Conservation (phyloP, 1,140 invertebrate genomes). For the Papilio xuthus region DNA sequence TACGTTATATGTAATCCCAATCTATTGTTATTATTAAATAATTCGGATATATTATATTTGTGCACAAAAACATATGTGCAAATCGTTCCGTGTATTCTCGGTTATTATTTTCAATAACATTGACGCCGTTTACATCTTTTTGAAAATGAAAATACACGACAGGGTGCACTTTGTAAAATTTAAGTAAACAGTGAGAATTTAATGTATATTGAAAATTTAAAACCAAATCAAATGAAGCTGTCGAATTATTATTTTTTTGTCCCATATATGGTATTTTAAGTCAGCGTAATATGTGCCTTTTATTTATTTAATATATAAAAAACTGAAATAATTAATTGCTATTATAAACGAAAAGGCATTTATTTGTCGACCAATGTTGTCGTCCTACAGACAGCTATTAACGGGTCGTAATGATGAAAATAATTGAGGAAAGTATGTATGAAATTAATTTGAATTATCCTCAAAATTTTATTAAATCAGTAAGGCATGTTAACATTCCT, state of each 20-base stretch:
- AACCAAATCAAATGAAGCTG: not conserved
- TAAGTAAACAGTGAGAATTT: not conserved
- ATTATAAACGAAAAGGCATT: constrained; percentile 1
- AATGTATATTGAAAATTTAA: not conserved
- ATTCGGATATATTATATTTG: not conserved
- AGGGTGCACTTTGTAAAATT: not conserved
- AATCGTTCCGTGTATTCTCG: not conserved
- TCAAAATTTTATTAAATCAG: not conserved
- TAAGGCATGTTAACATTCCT: constrained; percentile 21
- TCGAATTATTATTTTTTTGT: not conserved
- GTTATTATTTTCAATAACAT: not conserved
- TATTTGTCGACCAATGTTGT: not conserved
- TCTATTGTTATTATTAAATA: not conserved
- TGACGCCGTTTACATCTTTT: not conserved
- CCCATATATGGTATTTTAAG: not conserved
- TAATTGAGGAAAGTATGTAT: too few relatives aligned
- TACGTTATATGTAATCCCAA: not conserved
- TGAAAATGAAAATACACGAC: not conserved
- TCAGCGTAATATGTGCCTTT: not conserved
- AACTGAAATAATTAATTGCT: not conserved
- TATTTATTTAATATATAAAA: not conserved
- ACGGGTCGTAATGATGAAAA: too few relatives aligned
- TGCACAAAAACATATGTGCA: not conserved
- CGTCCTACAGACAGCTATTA: not conserved
- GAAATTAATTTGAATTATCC: not conserved